These are phyloP conservation scores for Amazona guildingii DNA, from an alignment of 2,113 vertebrate species.

Conservation along the genomic window DNA sequence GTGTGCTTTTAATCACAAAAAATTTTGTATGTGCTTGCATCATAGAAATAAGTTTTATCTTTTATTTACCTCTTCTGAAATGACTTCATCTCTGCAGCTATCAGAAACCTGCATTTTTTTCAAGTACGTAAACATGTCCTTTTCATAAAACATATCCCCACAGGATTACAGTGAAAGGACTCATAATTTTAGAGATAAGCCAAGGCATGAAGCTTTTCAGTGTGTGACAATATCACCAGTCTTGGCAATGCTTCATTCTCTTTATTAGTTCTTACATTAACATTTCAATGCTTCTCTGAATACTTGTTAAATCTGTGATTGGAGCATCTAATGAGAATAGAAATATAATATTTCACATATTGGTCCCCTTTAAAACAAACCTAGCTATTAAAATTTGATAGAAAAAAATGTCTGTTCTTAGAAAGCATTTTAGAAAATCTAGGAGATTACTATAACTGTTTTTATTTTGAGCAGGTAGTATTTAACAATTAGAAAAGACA, in stretches of 20 bases:
- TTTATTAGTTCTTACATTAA: neutral
- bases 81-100: neutral
- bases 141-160: neutral
- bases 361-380: neutral
- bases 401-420: neutral
- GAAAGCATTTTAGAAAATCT: neutral
- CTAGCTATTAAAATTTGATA: neutral
- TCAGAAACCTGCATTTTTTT: neutral
- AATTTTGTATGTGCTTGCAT: accelerated
- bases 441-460: neutral
- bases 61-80: neutral
- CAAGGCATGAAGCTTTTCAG: neutral
- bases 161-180: neutral
- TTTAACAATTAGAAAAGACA: neutral
- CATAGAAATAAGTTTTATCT: neutral
- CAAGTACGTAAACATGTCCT: neutral
- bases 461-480: neutral
- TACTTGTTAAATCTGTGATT: neutral
- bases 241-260: neutral
- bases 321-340: neutral
- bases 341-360: neutral
- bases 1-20: neutral
- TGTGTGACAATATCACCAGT: neutral
- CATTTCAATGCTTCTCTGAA: neutral
- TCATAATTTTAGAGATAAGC: neutral